Evolutionary conservation across 2,113 vertebrate species (phyloP).

Genomic region (Clarias macrocephalus): DNA sequence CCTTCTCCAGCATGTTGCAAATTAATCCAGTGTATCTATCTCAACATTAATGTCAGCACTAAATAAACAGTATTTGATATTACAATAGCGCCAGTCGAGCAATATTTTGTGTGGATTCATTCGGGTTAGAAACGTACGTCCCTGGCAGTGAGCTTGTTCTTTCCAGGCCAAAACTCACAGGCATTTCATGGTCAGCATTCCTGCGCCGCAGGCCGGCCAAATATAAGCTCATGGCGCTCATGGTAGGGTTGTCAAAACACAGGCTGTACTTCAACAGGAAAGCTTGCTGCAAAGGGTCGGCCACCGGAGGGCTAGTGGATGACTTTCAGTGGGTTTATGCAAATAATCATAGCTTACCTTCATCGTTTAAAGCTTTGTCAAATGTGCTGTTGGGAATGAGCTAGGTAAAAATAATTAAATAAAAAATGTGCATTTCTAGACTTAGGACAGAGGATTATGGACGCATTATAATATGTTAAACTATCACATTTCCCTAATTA

Average conservation of each 20-base stretch:
- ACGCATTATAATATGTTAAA: constrained; percentile 22
- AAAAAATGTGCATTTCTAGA: constrained; percentile 29
- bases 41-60: constrained; percentile 42
- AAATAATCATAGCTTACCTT: constrained; percentile 29
- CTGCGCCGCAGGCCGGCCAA: constrained; percentile 46
- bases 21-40: constrained; percentile 47
- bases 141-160: constrained; percentile 46
- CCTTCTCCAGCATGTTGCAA: constrained; percentile 30
- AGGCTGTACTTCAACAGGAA: constrained; percentile 43
- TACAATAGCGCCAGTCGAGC: constrained; percentile 20
- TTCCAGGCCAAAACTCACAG: constrained; percentile 51
- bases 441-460: constrained; percentile 32
- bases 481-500: neutral
- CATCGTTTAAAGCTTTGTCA: constrained; percentile 24
- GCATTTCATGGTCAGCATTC: constrained; percentile 58
- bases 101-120: constrained; percentile 44
- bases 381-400: neutral
- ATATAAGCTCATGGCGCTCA: constrained; percentile 51
- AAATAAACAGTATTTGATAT: constrained; percentile 56
- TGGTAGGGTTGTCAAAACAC: constrained; percentile 57
- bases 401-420: constrained; percentile 31
- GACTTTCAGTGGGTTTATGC: constrained; percentile 23
- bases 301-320: constrained; percentile 40
- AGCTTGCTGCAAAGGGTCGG: constrained; percentile 36
- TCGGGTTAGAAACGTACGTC: constrained; percentile 32